Conservation (phyloP, 2,113 vertebrate species). For the Hemicordylus capensis region DNA sequence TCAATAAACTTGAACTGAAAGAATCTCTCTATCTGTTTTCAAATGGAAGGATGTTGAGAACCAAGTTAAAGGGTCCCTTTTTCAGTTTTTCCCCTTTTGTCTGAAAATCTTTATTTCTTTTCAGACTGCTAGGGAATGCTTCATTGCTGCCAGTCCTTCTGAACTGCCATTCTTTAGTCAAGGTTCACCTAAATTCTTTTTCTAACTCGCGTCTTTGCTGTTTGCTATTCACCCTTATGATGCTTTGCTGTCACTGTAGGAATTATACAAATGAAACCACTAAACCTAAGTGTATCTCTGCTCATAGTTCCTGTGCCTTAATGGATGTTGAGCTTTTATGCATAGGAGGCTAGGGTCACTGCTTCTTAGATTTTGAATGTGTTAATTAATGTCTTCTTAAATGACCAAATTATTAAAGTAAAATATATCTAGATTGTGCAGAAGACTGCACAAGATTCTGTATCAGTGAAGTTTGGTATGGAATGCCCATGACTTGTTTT, state of each 20-base stretch:
- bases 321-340: constrained; percentile 1
- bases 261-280: background rate
- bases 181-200: background rate
- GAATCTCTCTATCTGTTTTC: background rate
- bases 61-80: background rate
- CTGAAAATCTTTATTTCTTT: background rate
- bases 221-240: constrained; percentile 6
- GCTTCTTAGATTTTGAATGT: background rate
- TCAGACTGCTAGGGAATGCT: background rate
- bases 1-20: background rate
- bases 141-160: background rate
- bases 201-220: background rate
- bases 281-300: background rate
- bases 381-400: background rate
- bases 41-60: background rate
- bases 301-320: accelerated
- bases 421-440: background rate
- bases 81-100: background rate
- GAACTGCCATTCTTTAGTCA: background rate
- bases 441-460: background rate
- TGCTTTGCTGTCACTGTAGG: accelerated
- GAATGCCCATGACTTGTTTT: background rate
- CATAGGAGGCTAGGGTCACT: background rate
- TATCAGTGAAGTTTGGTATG: background rate
- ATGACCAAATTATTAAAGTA: background rate